Evolutionary conservation across 2,113 vertebrate species (phyloP).

Genomic region (Panthera tigris): DNA sequence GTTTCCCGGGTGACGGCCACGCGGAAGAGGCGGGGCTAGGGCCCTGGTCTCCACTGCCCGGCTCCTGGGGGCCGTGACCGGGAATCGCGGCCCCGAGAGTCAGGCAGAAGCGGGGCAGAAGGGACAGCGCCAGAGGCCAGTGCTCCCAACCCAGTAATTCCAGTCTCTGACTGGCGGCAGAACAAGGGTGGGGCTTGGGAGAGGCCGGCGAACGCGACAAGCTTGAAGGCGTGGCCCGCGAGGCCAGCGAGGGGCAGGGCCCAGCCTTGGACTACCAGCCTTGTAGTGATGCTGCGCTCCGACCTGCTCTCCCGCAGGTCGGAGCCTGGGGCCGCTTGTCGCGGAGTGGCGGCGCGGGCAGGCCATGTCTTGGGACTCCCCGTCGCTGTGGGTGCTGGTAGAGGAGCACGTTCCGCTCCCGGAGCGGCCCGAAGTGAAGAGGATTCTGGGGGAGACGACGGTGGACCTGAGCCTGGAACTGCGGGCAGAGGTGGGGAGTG

Average conservation of each 20-base stretch:
- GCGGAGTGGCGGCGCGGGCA: background rate
- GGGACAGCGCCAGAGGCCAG: background rate
- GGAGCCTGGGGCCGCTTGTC: background rate
- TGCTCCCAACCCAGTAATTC: background rate
- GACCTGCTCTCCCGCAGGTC: background rate
- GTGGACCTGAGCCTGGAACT: conserved; percentile 88
- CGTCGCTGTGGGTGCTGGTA: conserved; percentile 88
- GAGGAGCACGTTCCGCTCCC: conserved; percentile 82
- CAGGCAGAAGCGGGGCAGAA: rapidly evolving
- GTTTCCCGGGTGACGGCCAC: conserved; percentile 63
- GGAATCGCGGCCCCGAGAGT: background rate
- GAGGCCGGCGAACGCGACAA: rapidly evolving
- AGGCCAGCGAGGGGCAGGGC: background rate
- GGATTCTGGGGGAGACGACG: conserved; percentile 84
- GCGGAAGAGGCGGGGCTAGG: background rate
- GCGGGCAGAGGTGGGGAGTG: conserved; percentile 86
- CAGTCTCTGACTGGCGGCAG: background rate
- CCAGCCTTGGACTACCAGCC: rapidly evolving
- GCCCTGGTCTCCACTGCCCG: background rate
- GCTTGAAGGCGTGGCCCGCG: background rate
- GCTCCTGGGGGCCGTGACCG: background rate
- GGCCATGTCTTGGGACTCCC: conserved; percentile 49
- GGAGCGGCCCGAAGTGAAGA: conserved; percentile 86
- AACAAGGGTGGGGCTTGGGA: background rate
- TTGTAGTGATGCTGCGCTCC: background rate